phyloP scores from a whole-genome alignment of 2,888 invertebrate species.

The Euzophera pinguis region DNA sequence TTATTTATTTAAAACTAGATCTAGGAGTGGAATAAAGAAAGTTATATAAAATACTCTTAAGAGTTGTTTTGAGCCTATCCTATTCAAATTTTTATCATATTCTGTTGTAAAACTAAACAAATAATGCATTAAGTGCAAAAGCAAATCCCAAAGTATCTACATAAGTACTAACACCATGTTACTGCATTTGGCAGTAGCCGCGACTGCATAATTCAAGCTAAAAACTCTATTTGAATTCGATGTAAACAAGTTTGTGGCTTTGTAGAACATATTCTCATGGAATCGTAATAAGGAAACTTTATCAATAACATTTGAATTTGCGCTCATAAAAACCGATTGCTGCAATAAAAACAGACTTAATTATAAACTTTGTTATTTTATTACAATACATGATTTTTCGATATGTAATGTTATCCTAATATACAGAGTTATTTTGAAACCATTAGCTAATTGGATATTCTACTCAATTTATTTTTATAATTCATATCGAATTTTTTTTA shows the following conservation, averaged over 20 bases:
- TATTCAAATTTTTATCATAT: too few species aligned
- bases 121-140: conserved; percentile 14
- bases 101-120: neutral
- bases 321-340: conserved; percentile 33
- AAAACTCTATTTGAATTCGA: conserved; percentile 67
- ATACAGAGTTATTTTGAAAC: too few species aligned
- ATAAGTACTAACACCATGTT: conserved; percentile 31
- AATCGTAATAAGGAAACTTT: conserved; percentile 70
- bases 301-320: conserved; percentile 54
- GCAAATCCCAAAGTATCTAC: conserved; percentile 20
- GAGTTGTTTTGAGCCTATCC: too few species aligned
- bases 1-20: too few species aligned
- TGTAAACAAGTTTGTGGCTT: conserved; percentile 68
- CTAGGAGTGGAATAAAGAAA: too few species aligned
- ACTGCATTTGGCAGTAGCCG: conserved; percentile 51
- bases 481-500: too few species aligned
- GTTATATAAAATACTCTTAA: too few species aligned
- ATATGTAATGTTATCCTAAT: too few species aligned
- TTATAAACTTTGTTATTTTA: conserved; percentile 19
- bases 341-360: conserved; percentile 40
- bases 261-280: conserved; percentile 64
- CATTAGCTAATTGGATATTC: too few species aligned
- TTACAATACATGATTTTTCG: conserved; percentile 4
- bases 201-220: conserved; percentile 67
- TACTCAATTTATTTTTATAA: too few species aligned